These are phyloP conservation scores for Novumbra hubbsi DNA, from an alignment of 2,797 vertebrate species.

Conservation along the genomic window DNA sequence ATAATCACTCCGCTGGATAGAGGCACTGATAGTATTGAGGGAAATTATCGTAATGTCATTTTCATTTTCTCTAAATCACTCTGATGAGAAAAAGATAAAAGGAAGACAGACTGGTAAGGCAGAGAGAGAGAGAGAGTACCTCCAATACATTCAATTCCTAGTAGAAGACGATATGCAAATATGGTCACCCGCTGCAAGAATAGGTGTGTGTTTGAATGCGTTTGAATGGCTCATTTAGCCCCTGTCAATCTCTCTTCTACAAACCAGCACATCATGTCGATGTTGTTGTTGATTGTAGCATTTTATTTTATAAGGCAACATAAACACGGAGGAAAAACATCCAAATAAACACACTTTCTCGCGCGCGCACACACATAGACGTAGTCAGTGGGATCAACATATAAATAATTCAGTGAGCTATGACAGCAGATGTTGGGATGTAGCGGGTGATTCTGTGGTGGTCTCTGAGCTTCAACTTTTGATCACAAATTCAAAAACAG, in stretches of 20 bases:
- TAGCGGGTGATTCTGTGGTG: constrained; percentile 62
- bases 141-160: background rate
- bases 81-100: constrained; percentile 55
- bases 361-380: constrained; percentile 32
- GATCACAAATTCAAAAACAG: constrained; percentile 72
- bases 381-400: constrained; percentile 63
- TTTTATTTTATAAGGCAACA: constrained; percentile 58
- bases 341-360: constrained; percentile 11
- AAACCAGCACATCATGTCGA: constrained; percentile 51
- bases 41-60: constrained; percentile 64
- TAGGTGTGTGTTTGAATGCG: constrained; percentile 13
- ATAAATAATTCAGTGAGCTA: constrained; percentile 71
- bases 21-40: constrained; percentile 59
- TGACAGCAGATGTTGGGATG: constrained; percentile 72
- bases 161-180: background rate
- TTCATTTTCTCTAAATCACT: constrained; percentile 64
- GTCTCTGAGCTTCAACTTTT: constrained; percentile 58
- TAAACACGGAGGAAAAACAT: constrained; percentile 11
- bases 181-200: constrained; percentile 1
- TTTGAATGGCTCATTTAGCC: constrained; percentile 33
- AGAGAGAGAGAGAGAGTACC: constrained; percentile 24
- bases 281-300: constrained; percentile 57
- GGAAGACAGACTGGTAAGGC: constrained; percentile 38
- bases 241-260: constrained; percentile 27
- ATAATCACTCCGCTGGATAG: constrained; percentile 63